Evolutionary conservation across 2,888 invertebrate genomes (phyloP).

Genomic region (Tholera decimalis): DNA sequence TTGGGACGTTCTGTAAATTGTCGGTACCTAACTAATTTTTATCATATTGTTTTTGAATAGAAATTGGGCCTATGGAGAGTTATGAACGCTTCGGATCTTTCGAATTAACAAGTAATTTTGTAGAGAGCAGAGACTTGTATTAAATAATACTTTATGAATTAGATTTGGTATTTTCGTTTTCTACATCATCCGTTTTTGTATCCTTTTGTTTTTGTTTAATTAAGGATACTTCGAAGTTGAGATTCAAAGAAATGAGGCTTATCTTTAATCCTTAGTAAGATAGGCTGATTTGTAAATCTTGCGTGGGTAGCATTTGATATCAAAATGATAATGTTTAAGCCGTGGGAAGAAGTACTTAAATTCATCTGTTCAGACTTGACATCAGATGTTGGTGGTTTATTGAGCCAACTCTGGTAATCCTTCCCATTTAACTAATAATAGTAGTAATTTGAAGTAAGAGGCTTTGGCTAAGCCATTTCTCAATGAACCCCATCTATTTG

Average conservation of each 20-base stretch:
- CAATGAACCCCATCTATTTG: background rate
- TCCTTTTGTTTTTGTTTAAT: slow-evolving; percentile 3
- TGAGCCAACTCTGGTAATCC: background rate
- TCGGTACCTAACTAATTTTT: slow-evolving; percentile 24
- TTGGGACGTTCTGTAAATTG: slow-evolving; percentile 8
- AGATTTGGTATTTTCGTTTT: slow-evolving; percentile 14
- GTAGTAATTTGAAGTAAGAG: background rate
- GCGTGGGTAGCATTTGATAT: background rate
- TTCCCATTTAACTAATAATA: background rate
- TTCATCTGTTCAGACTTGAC: no score
- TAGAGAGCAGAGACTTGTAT: slow-evolving; percentile 8
- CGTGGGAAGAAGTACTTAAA: background rate
- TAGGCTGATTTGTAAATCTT: background rate
- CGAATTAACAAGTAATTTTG: slow-evolving; percentile 39
- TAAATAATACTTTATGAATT: slow-evolving; percentile 18
- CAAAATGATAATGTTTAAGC: background rate
- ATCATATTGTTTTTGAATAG: slow-evolving; percentile 39
- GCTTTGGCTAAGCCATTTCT: background rate
- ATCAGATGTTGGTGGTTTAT: background rate
- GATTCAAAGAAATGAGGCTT: background rate
- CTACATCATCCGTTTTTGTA: background rate
- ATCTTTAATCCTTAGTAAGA: background rate
- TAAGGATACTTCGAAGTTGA: background rate
- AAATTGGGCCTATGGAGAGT: slow-evolving; percentile 15
- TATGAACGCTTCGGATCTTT: slow-evolving; percentile 27